Percentiles rank a stretch among this genome's conserved stretches.
Evolutionary conservation across 2,797 vertebrate species (phyloP).

Genomic region (Iguana delicatissima): DNA sequence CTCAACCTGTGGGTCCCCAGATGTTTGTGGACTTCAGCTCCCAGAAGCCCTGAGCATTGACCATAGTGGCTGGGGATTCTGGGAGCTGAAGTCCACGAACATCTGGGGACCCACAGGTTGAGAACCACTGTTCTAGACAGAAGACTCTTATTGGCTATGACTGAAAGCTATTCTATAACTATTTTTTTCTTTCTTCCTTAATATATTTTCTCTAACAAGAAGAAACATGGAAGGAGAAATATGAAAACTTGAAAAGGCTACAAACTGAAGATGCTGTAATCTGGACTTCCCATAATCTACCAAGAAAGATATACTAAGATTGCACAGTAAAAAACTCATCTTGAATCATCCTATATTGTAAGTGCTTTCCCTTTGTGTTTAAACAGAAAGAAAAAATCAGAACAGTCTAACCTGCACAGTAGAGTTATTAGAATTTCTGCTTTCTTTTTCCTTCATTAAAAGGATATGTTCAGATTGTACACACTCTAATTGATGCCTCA

Average conservation of each 20-base stretch:
- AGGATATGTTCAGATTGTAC: conserved; percentile 65
- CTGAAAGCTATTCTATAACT: not conserved
- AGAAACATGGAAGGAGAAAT: not conserved
- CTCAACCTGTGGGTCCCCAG: too few species aligned
- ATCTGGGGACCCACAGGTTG: too few species aligned
- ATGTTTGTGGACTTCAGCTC: too few species aligned
- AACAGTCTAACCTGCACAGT: conserved; percentile 72
- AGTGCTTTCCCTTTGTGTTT: not conserved
- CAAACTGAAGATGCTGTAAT: not conserved
- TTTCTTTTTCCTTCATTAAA: conserved; percentile 74
- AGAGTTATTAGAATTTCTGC: conserved; percentile 71
- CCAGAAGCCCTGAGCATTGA: too few species aligned
- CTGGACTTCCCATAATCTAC: not conserved
- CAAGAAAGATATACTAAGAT: not conserved
- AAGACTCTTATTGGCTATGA: not conserved
- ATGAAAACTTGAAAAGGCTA: not conserved
- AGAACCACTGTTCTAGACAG: not conserved
- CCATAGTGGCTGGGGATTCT: too few species aligned
- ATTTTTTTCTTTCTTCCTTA: not conserved
- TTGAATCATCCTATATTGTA: not conserved
- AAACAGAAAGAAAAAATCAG: not conserved
- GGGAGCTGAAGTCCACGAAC: too few species aligned
- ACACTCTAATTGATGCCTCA: conserved; percentile 66
- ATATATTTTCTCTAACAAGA: not conserved
- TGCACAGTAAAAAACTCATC: not conserved